These are phyloP conservation scores for Hestina assimilis DNA, from an alignment of 1,140 invertebrate genomes.

Conservation along the genomic window DNA sequence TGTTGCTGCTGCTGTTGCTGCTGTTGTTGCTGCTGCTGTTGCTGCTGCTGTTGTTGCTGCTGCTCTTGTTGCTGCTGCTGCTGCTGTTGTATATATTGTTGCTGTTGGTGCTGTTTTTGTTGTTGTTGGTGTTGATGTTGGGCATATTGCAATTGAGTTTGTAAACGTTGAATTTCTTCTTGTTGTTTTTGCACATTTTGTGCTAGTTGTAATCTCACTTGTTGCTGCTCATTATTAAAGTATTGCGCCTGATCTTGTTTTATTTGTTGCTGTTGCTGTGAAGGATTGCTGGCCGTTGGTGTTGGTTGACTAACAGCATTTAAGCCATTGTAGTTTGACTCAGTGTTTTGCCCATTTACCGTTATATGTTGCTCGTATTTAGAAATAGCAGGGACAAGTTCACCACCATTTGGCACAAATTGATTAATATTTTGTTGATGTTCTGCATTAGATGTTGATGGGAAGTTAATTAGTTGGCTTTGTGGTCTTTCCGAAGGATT, in stretches of 20 bases:
- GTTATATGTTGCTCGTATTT: slow-evolving; percentile 87
- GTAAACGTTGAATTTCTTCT: slow-evolving; percentile 70
- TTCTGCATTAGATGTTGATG: slow-evolving; percentile 43
- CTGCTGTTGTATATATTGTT: slow-evolving; percentile 40
- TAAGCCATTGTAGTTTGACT: slow-evolving; percentile 46
- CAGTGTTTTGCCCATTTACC: slow-evolving; percentile 64
- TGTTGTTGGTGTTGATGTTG: slow-evolving; percentile 51
- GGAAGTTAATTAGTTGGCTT: slow-evolving; percentile 39
- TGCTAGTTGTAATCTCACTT: slow-evolving; percentile 72
- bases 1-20: slow-evolving; percentile 4
- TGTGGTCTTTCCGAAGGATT: slow-evolving; percentile 54
- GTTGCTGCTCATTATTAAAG: slow-evolving; percentile 71
- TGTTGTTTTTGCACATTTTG: slow-evolving; percentile 70
- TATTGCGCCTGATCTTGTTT: slow-evolving; percentile 55
- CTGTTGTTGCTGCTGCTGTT: slow-evolving; percentile 1
- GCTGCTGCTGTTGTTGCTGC: slow-evolving; percentile 9
- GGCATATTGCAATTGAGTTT: slow-evolving; percentile 58
- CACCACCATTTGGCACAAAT: slow-evolving; percentile 80
- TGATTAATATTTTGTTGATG: slow-evolving; percentile 68
- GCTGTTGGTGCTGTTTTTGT: slow-evolving; percentile 45
- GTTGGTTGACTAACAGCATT: slow-evolving; percentile 43
- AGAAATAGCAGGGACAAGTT: slow-evolving; percentile 85
- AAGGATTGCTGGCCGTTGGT: slow-evolving; percentile 39
- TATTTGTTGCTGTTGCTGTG: slow-evolving; percentile 56
- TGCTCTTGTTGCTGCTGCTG: slow-evolving; percentile 41